Evolutionary conservation across 2,113 vertebrate genomes (phyloP), one percentile per base, ranked within the genome.

Genomic region (Panurus biarmicus): DNA sequence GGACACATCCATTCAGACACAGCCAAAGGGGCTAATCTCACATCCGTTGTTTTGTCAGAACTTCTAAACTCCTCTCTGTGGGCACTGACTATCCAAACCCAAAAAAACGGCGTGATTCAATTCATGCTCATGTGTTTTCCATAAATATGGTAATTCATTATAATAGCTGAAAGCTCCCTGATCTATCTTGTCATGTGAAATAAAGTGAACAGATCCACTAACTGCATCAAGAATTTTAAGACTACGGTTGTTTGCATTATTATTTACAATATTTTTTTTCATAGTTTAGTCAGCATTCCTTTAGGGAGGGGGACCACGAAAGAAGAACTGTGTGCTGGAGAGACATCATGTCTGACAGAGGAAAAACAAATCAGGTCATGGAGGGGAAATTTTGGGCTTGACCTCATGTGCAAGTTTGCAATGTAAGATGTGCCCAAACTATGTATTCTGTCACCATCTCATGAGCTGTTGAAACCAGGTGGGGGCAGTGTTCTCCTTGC

Each of bases 31-130:
- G 75, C 94, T 93, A 94, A 95, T 92, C 82, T 95, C 88, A 77
- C 95, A 96, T 92, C 95, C 94, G 96, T 90, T 95, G 88, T 92
- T 95, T 96, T 96, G 91, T 89, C 84, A 96, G 77, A 92, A 85
- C 74, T 96, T 77, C 81, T 54, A 94, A 94, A 85, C 50, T 86
- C 85, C 74, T 92, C 93, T 96, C 89, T 82, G 89, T 85, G 94
- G 86, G 81, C 91, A 94, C n/a, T 51, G 74, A 87, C 38, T 72
- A 91, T 66, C 78, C 74, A 94, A 91, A 94, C 70, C 62, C 78
- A 89, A 96, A 95, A 92, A 89, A 94, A 94, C 53, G 69, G 73
- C 54, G 42, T 91, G 94, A 94, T 94, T 95, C 93, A 95, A 73
- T 79, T 65, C 84, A 58, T 38, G 81, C 76, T 96, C 58, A 62